These are phyloP conservation scores for Sarcophaga variegata DNA, from an alignment of 2,888 invertebrate species.

Conservation along the genomic window DNA sequence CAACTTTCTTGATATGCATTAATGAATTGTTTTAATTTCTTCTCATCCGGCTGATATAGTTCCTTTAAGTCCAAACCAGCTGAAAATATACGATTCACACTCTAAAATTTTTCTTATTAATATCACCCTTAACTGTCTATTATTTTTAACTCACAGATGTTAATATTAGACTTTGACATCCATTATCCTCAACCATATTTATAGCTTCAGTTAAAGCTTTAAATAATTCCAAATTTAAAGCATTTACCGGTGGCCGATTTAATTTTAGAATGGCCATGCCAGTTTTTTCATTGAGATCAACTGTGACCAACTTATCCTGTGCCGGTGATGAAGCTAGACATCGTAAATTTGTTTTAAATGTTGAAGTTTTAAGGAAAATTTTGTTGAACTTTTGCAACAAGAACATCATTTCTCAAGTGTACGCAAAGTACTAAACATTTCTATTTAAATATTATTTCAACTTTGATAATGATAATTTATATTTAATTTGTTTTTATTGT, in stretches of 20 bases:
- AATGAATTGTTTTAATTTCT: constrained; percentile 89
- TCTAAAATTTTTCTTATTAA: constrained; percentile 79
- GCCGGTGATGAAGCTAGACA: constrained; percentile 79
- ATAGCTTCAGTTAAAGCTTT: constrained; percentile 85
- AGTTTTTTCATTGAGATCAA: constrained; percentile 85
- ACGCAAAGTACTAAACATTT: too few relatives aligned
- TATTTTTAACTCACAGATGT: constrained; percentile 85
- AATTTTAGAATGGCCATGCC: constrained; percentile 89
- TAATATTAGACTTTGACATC: constrained; percentile 88
- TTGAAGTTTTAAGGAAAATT: background rate
- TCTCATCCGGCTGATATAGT: constrained; percentile 90
- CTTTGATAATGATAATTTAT: too few relatives aligned
- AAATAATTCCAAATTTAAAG: constrained; percentile 88
- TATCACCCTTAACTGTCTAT: background rate
- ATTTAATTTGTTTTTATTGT: too few relatives aligned
- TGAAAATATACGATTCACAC: constrained; percentile 88
- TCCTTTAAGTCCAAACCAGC: constrained; percentile 93
- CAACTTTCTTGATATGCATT: constrained; percentile 89
- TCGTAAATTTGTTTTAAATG: background rate
- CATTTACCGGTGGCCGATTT: constrained; percentile 90
- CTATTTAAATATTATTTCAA: too few relatives aligned
- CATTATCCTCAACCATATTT: constrained; percentile 84
- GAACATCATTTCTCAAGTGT: background rate
- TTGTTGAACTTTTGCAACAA: background rate
- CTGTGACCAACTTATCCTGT: constrained; percentile 79